Conservation (phyloP, 2,113 vertebrate genomes). For the Sus scrofa region DNA sequence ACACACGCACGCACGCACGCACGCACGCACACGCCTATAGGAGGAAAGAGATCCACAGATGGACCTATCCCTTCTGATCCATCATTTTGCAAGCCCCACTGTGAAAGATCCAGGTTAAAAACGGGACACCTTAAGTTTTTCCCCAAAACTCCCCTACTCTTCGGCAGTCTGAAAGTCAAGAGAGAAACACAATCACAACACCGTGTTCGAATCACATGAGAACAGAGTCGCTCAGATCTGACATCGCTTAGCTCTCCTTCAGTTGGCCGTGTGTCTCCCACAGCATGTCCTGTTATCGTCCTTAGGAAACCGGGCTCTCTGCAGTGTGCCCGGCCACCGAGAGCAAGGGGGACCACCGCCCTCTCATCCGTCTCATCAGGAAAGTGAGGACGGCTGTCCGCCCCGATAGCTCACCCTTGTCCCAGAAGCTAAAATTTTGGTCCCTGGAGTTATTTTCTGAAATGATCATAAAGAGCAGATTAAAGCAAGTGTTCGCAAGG, state of each 20-base stretch:
- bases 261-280: neutral
- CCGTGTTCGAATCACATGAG: neutral
- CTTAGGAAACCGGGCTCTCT: neutral
- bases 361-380: neutral
- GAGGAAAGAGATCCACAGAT: neutral
- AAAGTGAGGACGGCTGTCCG: slow-evolving; percentile 13
- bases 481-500: slow-evolving; percentile 56
- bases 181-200: slow-evolving; percentile 2
- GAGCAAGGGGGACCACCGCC: no score
- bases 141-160: neutral
- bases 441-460: slow-evolving; percentile 20
- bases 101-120: slow-evolving; percentile 16
- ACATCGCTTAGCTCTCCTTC: slow-evolving; percentile 20
- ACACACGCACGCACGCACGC: neutral
- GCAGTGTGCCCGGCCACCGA: no score
- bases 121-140: neutral
- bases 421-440: slow-evolving; percentile 4
- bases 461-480: slow-evolving; percentile 65
- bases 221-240: slow-evolving; percentile 5
- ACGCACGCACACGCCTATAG: neutral
- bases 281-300: neutral
- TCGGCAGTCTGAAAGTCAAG: slow-evolving; percentile 51
- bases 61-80: neutral
- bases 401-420: neutral
- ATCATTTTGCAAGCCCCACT: slow-evolving; percentile 48